These are phyloP conservation scores for Pyrocephalus nanus DNA, from an alignment of 2,797 vertebrate genomes.

Conservation along the genomic window DNA sequence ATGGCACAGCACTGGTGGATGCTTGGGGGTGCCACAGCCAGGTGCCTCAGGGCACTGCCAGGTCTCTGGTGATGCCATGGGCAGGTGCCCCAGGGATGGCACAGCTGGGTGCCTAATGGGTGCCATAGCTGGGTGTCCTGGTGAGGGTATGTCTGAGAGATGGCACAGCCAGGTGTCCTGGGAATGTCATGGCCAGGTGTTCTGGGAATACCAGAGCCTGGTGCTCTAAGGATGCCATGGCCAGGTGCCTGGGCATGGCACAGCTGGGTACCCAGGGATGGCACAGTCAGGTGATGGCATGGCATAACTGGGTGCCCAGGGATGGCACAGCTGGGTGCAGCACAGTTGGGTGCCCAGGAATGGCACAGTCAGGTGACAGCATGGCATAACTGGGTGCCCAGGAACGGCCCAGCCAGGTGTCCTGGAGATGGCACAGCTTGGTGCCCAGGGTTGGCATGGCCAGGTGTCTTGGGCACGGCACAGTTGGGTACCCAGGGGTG, in stretches of 20 bases:
- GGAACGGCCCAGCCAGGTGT: rapidly evolving
- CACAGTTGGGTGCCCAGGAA: not conserved
- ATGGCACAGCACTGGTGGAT: not conserved
- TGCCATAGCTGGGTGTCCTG: too few relatives aligned
- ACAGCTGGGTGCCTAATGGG: not conserved
- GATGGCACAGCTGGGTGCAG: rapidly evolving
- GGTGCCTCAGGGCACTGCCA: rapidly evolving
- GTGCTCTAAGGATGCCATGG: not conserved
- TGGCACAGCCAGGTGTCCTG: rapidly evolving
- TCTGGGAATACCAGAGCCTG: not conserved
- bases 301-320: not conserved
- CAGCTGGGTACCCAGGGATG: not conserved
- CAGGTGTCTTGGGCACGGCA: not conserved
- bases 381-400: not conserved
- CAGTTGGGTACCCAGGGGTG: not conserved
- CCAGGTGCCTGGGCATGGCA: not conserved
- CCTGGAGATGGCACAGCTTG: not conserved
- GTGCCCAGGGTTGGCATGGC: too few relatives aligned
- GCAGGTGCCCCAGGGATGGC: too few relatives aligned
- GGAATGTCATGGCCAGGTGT: not conserved
- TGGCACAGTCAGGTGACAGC: rapidly evolving
- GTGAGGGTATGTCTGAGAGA: not conserved
- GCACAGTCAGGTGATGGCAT: too few relatives aligned
- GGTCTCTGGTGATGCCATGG: too few relatives aligned
- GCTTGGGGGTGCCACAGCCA: rapidly evolving